Conservation (phyloP, 53 echinoderm and acorn worm species). For the Zoroaster sp. region DNA sequence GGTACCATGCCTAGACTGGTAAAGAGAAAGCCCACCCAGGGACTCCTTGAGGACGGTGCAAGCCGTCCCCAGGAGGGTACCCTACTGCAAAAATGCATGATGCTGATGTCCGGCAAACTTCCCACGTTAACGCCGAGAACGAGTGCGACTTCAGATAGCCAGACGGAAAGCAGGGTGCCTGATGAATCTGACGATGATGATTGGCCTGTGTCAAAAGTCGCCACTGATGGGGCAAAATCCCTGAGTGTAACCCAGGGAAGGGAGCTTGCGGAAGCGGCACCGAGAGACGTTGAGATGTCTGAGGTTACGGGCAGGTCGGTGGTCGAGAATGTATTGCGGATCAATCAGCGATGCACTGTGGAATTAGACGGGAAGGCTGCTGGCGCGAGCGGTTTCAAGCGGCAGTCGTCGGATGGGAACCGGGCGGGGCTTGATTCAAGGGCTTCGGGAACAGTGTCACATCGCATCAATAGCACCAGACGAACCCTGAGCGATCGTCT, state of each 20-base stretch:
- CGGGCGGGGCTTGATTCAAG: neutral
- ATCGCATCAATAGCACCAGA: neutral
- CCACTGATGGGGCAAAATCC: neutral
- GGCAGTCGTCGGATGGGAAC: neutral
- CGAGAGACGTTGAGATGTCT: neutral
- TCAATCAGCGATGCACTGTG: neutral
- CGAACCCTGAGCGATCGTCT: constrained; percentile 27
- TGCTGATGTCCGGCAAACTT: constrained; percentile 36
- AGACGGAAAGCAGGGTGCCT: neutral
- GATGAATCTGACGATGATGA: neutral
- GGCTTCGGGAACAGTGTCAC: neutral
- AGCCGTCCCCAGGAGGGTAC: neutral
- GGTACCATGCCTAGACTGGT: constrained; percentile 35
- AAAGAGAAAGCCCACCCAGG: constrained; percentile 4
- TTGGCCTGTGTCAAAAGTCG: neutral
- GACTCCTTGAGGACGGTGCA: neutral
- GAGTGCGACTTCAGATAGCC: neutral
- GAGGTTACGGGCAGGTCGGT: neutral
- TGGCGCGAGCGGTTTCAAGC: neutral
- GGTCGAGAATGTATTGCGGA: neutral
- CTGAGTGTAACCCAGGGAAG: neutral
- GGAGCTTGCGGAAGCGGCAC: neutral
- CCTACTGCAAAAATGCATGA: neutral
- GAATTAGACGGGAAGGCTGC: neutral
- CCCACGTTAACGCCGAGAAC: neutral